Base-by-base conservation (phyloP, 2,113 vertebrate species). In the Saguinus imperator region DNA sequence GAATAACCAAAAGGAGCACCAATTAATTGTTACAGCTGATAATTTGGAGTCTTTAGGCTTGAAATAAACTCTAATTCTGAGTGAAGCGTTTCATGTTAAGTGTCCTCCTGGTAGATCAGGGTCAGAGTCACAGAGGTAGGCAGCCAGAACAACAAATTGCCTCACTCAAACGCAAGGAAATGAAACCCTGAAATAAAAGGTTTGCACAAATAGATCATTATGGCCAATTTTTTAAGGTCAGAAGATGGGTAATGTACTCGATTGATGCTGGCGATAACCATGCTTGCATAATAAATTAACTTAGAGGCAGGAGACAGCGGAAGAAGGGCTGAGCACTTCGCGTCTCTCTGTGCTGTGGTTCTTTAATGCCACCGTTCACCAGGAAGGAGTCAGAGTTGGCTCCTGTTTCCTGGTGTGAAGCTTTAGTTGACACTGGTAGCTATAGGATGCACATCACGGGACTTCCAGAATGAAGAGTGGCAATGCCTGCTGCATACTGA, bases 21-120 rank as follows among this genome's bases (percentile, higher is more conserved):
- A 86, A 75, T 97, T 98, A 94, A 97, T 98, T 98, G 96, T 98
- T 98, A 96, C 68, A 87, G 50, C 95, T 98, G 97, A 97, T 97
- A 98, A 89, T 17, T 17, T 95, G 87, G 91, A 97, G 91, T 72
- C 93, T 97, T 97, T 93, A n/a, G 45, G 96, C 92, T 94, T 94
- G 88, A 93, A 85, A 7, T 97, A 94, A 94, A 87, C 87, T 98
- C 95, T 93, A 66, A 88, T 98, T 90, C 97, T 97, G 96, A 96
- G 96, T 94, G 23, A 70, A 86, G 87, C 10, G 0, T 97, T 97
- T 91, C 77, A 64, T 86, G 97, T 94, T 95, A 76, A 89, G 88
- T 92, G 90, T 76, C 95, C 95, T 98, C 93, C 29, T 95, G 94
- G 85, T 97, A 93, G 96, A 77, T 91, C 95, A 95, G 97, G 94